These are phyloP conservation scores for Spinibarbus caldwelli DNA, from an alignment of 2,797 vertebrate species.

Conservation along the genomic window DNA sequence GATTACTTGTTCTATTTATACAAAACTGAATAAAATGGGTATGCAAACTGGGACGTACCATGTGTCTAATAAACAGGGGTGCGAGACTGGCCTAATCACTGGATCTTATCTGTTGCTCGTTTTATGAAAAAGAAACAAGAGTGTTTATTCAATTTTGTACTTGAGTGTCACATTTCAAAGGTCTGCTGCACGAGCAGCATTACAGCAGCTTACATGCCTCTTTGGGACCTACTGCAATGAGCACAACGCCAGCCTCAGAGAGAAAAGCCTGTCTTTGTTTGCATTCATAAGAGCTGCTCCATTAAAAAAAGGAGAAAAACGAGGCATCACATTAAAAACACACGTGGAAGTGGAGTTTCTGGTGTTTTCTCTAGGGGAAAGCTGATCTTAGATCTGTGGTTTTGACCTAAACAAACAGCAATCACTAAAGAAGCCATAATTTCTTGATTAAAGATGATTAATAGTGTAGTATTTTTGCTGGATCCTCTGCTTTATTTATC, in stretches of 20 bases:
- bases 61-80: conserved; percentile 63
- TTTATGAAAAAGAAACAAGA: conserved; percentile 58
- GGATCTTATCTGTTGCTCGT: conserved; percentile 72
- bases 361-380: conserved; percentile 30
- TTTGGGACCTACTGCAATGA: conserved; percentile 57
- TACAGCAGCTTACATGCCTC: conserved; percentile 63
- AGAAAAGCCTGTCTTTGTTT: conserved; percentile 48
- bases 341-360: conserved; percentile 38
- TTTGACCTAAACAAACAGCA: conserved; percentile 32
- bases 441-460: conserved; percentile 49
- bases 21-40: neutral
- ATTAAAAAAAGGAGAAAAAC: conserved; percentile 46
- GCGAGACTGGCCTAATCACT: conserved; percentile 54
- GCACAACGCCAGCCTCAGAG: conserved; percentile 58
- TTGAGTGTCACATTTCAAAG: conserved; percentile 78
- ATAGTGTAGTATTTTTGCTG: conserved; percentile 29
- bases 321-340: conserved; percentile 33
- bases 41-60: neutral
- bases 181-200: conserved; percentile 61
- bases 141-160: conserved; percentile 77
- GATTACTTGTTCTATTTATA: neutral
- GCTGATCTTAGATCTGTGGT: conserved; percentile 45
- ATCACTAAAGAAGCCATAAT: conserved; percentile 18
- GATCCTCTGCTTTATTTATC: conserved; percentile 37
- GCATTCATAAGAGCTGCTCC: conserved; percentile 46